Base-by-base conservation (phyloP, 2,797 vertebrate genomes). In the Sebastes alutus region DNA sequence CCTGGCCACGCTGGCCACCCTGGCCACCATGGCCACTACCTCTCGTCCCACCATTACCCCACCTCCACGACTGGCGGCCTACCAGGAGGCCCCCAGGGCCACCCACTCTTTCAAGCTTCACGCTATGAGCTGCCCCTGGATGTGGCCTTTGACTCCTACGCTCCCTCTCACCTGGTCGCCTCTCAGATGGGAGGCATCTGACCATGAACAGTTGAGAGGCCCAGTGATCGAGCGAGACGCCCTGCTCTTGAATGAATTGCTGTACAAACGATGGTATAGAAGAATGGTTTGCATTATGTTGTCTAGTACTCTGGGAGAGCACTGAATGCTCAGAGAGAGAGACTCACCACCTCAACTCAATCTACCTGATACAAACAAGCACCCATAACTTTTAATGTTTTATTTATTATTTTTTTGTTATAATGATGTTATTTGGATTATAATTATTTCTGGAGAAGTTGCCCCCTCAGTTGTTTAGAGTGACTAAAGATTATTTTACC, bases 41-140 rank as follows among this genome's bases (percentile, higher is more conserved):
- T 97, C 11, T 90, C 97, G 1, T 93, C 95, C 32, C 95, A 96
- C 87, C 95, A 95, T 66, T 95, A 94, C 79, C 75, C 94, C 62
- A 69, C 87, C 1, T 78, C 93, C 74, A 82, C 91, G 1, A 52
- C 92, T 2, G 93, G 94, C 20, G 85, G 94, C 82, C 90, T 98
- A 82, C 82, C 93, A 11, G 96, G 92, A 3, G 96, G 94, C 18
- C 91, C 95, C 14, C 97, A 96, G n/a, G 94, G 95, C 62, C 97
- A 97, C 52, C 89, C 94, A 1, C 94, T 97, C 68, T 98, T 98
- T 93, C 97, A 96, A 86, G 89, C 94, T 16, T 89, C 96, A 2
- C 96, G 95, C 23, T 99, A 97, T 11, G 97, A 99, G 84, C 90
- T 98, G 89, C 98, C 98, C 80, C 90, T 99, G 84, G 97, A 99